A percentile compares a stretch with the other conserved stretches of the same genome.
Conservation (phyloP, 2,888 invertebrate genomes). For the Amphimallon solstitiale region DNA sequence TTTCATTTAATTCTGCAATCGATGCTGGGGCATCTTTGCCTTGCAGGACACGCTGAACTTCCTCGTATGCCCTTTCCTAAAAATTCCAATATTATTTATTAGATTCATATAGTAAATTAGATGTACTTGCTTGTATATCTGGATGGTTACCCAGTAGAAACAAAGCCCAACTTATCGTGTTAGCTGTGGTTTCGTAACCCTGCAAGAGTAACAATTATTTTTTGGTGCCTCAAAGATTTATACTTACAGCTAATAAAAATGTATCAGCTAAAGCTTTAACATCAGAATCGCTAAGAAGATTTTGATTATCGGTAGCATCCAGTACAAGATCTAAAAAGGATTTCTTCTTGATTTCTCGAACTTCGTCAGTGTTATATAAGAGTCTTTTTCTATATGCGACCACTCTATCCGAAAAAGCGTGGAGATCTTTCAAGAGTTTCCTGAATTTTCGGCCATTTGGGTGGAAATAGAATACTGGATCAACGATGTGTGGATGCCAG, state of each 20-base stretch:
- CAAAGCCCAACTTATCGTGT: slow-evolving; percentile 49
- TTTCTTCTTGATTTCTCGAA: not conserved
- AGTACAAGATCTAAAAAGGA: slow-evolving; percentile 29
- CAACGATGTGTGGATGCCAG: slow-evolving; percentile 12
- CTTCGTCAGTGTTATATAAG: not conserved
- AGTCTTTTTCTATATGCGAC: slow-evolving; percentile 3
- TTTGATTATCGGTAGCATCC: slow-evolving; percentile 9
- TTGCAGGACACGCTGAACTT: slow-evolving; percentile 53
- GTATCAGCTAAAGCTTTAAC: slow-evolving; percentile 40
- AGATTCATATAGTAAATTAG: not conserved
- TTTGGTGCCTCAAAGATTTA: not conserved
- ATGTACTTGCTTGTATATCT: slow-evolving; percentile 24
- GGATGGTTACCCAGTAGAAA: slow-evolving; percentile 46
- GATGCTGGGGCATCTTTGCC: slow-evolving; percentile 38
- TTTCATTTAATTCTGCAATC: slow-evolving; percentile 49
- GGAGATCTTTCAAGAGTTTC: slow-evolving; percentile 14
- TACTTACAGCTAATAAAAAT: slow-evolving; percentile 8
- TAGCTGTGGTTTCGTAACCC: slow-evolving; percentile 16
- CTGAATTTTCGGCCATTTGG: slow-evolving; percentile 19
- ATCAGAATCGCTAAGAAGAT: slow-evolving; percentile 13
- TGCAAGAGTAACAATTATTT: not conserved
- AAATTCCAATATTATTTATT: not conserved
- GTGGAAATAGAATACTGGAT: slow-evolving; percentile 3
- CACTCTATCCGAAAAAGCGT: slow-evolving; percentile 26
- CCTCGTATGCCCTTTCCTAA: slow-evolving; percentile 55